phyloP scores from a whole-genome alignment of 64 coral and sea anemone genomes.

The Stichodactyla mertensii region DNA sequence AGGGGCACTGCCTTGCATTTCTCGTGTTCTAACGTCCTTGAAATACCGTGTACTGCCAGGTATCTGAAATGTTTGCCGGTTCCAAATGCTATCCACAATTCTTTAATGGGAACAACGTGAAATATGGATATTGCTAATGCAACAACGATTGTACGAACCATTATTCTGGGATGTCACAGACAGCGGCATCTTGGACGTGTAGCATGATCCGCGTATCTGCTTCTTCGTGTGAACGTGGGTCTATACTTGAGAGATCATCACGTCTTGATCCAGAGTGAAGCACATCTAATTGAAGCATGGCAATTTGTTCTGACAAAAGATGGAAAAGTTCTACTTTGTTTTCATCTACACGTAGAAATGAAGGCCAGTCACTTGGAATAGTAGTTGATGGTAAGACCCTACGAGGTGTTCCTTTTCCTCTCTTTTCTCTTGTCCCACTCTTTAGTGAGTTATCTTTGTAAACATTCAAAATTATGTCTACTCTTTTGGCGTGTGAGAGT shows the following conservation, averaged over 20 bases:
- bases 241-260: slow-evolving; percentile 12
- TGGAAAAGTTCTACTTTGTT: slow-evolving; percentile 32
- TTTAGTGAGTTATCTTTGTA: slow-evolving; percentile 4
- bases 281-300: not conserved
- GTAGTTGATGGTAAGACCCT: not conserved
- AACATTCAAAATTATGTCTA: slow-evolving; percentile 16
- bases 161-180: not conserved
- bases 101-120: not conserved
- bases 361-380: slow-evolving; percentile 15
- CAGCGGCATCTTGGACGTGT: slow-evolving; percentile 20
- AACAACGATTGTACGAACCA: slow-evolving; percentile 22
- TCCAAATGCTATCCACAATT: slow-evolving; percentile 46
- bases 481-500: not conserved
- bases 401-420: not conserved
- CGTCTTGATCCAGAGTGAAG: slow-evolving; percentile 8
- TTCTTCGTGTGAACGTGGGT: slow-evolving; percentile 28
- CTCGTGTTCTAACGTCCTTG: not conserved
- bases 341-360: slow-evolving; percentile 26
- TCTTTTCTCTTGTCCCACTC: not conserved
- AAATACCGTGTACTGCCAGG: slow-evolving; percentile 14
- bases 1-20: slow-evolving; percentile 7
- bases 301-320: slow-evolving; percentile 5
- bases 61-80: slow-evolving; percentile 22
- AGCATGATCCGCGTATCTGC: slow-evolving; percentile 42
- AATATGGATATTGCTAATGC: not conserved